These are phyloP conservation scores for Acronicta alni DNA, from an alignment of 2,888 invertebrate species.

Conservation along the genomic window DNA sequence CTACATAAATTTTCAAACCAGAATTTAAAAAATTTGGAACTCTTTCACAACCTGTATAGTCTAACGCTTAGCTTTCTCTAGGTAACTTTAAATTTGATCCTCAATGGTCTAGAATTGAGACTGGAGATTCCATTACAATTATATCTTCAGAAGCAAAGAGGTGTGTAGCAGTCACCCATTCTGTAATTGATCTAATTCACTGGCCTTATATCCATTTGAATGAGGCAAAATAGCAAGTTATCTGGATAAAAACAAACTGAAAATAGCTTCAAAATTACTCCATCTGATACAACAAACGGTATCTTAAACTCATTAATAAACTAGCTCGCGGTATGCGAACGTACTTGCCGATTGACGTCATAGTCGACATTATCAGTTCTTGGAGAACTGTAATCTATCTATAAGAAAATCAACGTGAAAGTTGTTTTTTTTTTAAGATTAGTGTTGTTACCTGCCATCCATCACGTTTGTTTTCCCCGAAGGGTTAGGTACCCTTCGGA, in stretches of 20 bases:
- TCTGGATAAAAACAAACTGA: slow-evolving; percentile 39
- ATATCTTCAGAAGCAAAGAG: too few species aligned
- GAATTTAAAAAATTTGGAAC: too few species aligned
- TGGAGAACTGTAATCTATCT: slow-evolving; percentile 42
- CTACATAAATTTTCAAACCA: too few species aligned
- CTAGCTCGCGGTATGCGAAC: slow-evolving; percentile 33
- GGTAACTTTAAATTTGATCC: too few species aligned
- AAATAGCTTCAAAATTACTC: slow-evolving; percentile 42
- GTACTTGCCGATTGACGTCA: slow-evolving; percentile 37
- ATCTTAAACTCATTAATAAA: slow-evolving; percentile 51
- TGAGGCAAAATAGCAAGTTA: slow-evolving; percentile 33
- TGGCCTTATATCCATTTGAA: slow-evolving; percentile 1
- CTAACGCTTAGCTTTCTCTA: too few species aligned
- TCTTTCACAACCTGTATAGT: too few species aligned
- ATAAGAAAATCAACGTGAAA: slow-evolving; percentile 25
- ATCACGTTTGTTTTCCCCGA: too few species aligned
- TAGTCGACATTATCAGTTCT: slow-evolving; percentile 23
- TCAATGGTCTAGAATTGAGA: too few species aligned
- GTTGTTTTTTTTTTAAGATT: too few species aligned
- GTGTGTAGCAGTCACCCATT: neutral
- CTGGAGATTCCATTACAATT: too few species aligned
- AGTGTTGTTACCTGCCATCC: too few species aligned
- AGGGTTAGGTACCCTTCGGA: too few species aligned
- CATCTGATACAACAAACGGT: slow-evolving; percentile 52
- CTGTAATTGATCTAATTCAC: neutral